Base-by-base conservation (phyloP, 2,113 vertebrate species). In the Physeter macrocephalus region DNA sequence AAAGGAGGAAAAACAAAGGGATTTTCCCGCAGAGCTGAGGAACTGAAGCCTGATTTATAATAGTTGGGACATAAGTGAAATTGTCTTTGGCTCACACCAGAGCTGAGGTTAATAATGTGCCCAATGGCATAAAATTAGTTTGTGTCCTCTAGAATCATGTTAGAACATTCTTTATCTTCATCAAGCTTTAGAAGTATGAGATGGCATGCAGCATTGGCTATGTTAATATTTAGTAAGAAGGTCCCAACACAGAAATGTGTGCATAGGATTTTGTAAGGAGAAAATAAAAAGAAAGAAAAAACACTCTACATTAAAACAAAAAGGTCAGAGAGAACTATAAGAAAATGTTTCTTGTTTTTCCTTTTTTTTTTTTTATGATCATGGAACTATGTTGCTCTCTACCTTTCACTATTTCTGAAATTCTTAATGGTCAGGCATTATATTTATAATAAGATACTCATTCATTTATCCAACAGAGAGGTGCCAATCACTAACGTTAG, bases 1-100 rank as follows among this genome's bases (percentile, higher is more conserved):
- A 96, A 72, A 93, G 80, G 86, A 66, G 71, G 27, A 25, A 97
- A 85, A 95, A 89, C 61, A 67, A 92, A 96, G 43, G 29, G 34
- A 80, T 88, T 96, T 96, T 93, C 91, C 91, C 41, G 41, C 75
- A 34, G 52, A 52, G 57, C 4, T 36, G 43, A 39, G 23, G 93
- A 77, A 20, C 86, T 49, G 59, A 27, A 67, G 49, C 61, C 23
- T 95, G 0, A 0, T 71, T 91, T 78, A 88, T 52, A 96, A 87
- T 15, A 21, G 34, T 95, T 96, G 93, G 54, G 89, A 41, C 14
- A 0, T 67, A 90, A 57, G 67, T 12, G 78, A 74, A 88, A 20
- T 80, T 96, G 62, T 52, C 67, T 86, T 59, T 0, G 4, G 54
- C 96, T 72, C 34, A 2, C 0, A 39, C 0, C 49, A 71, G 49